Evolutionary conservation across 2,888 invertebrate species (phyloP), one percentile per base, ranked within the genome.

Genomic region (Myopa testacea): DNA sequence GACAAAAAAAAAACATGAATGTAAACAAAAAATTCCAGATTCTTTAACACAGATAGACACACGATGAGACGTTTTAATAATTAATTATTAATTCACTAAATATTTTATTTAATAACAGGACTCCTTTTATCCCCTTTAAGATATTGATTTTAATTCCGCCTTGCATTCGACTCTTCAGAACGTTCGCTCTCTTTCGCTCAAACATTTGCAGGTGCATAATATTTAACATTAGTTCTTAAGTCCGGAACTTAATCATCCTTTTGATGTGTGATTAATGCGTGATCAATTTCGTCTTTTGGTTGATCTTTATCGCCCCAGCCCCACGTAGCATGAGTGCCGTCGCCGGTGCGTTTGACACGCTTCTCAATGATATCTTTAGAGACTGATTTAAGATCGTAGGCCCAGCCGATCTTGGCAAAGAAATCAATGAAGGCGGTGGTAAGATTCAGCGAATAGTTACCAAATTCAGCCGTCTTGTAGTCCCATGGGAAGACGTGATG

Each of bases 401-500:
- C 96, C 93, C 94, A 95, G 26, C 97, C 97, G 81, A 97, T 90
- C 87, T 92, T 93, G 14, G 95, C 94, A 89, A 95, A 95, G 85
- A 94, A 91, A 87, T 96, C 95, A 82, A 96, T 95, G 87, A 96
- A 94, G 14, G 91, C 90, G 0, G 95, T 94, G 0, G 95, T 95
- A 83, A 94, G 90, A 87, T 96, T 96, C 34, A 93, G 88, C 78
- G 92, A 91, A 88, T 92, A 93, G 85, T 93, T 92, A 37, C 95
- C 95, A 60, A 94, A 91, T 86, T 96, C 96, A 19, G 95, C 93
- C 4, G 95, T 94, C 85, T 94, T 93, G 91, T 96, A 96, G 86
- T 96, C 95, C 93, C 94, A 95, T 7, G 96, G 96, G 91, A 95
- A 96, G 4, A 92, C 92, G 86, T 95, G 95, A 86, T 95, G 95